Evolutionary conservation across 2,888 invertebrate genomes (phyloP), one percentile per base, ranked within the genome.

Genomic region (Heliothis peltigera): DNA sequence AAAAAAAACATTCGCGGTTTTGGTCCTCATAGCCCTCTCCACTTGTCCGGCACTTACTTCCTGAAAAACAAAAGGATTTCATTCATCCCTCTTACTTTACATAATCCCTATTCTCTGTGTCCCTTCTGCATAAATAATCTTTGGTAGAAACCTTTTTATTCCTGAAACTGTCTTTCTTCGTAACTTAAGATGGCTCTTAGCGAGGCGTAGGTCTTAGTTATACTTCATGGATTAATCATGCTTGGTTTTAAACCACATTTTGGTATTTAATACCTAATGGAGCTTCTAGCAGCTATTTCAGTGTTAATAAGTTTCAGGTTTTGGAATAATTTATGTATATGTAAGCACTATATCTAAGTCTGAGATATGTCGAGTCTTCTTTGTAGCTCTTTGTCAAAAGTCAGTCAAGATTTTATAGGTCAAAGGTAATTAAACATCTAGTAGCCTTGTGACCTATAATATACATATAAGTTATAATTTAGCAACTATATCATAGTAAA

Each of bases 141-240:
- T 55, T 62, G 62, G 35, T 43, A 28, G 12, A 28, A 61, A 64
- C 62, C 63, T 62, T 62, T 77, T 64, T 77, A 61, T 61, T 32
- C 49, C 48, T 18, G n/a, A 7, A 7, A 15, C 35, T 35, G 6
- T 44, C 25, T 12, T 35, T 15, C 35, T 35, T 61, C 15, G 35
- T 35, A 7, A 55, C 53, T 55, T 68, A 66, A 66, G 42, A 1
- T 21, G n/a, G n/a, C 17, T 42, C 35, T 47, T 19, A 17, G 39
- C n/a, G 39, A 17, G 47, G 6, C 55, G 56, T 66, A 61, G 44
- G 52, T 71, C 67, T 70, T 79, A 71, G 71, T 79, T 64, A 57
- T 61, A 62, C 68, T 74, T 61, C 46, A 32, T 49, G 61, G 66
- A 76, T 76, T 79, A 79, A 74, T 64, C 35, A 51, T 8, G 56